phyloP scores from a whole-genome alignment of 2,113 vertebrate species.

The Pungitius pungitius region DNA sequence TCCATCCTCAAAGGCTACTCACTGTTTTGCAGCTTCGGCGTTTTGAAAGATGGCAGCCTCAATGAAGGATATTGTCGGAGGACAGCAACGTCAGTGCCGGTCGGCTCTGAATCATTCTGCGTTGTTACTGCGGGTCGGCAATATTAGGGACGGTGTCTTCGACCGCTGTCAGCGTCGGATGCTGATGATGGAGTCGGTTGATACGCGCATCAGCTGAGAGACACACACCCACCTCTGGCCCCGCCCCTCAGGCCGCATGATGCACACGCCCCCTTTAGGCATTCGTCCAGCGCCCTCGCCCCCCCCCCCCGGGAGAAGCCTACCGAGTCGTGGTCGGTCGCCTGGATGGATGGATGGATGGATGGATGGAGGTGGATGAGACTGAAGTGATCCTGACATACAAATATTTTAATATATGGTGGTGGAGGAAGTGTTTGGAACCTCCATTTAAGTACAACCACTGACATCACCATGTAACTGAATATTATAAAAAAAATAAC shows the following conservation, averaged over 20 bases:
- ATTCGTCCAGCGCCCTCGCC: slow-evolving; percentile 51
- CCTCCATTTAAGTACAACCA: background rate
- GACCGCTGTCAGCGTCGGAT: slow-evolving; percentile 79
- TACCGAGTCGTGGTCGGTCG: slow-evolving; percentile 23
- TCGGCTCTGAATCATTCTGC: slow-evolving; percentile 46
- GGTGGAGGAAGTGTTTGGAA: background rate
- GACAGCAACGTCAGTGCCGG: slow-evolving; percentile 46
- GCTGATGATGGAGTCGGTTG: slow-evolving; percentile 81
- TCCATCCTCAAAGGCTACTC: slow-evolving; percentile 77
- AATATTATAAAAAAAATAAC: too few relatives aligned
- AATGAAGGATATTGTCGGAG: slow-evolving; percentile 47
- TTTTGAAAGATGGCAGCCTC: slow-evolving; percentile 70
- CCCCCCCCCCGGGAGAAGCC: slow-evolving; percentile 39
- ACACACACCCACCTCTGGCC: slow-evolving; percentile 79
- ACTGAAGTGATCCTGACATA: background rate
- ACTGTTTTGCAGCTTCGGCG: slow-evolving; percentile 67
- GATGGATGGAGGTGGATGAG: background rate
- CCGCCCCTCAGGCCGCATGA: slow-evolving; percentile 71
- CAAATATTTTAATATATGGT: background rate
- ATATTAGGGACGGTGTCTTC: slow-evolving; percentile 67
- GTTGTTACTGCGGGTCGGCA: slow-evolving; percentile 50
- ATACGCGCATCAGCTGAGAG: slow-evolving; percentile 81
- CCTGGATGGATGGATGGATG: background rate
- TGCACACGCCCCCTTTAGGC: slow-evolving; percentile 75
- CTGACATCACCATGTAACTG: background rate